These are phyloP conservation scores for Palloptera scutellata DNA, from an alignment of 2,888 invertebrate species.

Conservation along the genomic window DNA sequence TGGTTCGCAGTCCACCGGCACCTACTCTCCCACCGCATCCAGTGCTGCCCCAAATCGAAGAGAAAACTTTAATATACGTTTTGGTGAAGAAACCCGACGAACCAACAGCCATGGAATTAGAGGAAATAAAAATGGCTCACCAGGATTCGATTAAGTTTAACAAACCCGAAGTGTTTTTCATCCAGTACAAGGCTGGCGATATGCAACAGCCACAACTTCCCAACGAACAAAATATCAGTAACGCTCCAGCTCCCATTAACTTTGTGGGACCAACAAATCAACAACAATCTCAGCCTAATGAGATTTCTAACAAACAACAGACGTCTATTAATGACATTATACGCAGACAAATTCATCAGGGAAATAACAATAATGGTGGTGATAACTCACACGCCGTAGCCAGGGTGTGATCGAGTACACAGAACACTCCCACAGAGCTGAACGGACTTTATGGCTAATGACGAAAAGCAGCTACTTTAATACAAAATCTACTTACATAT, in stretches of 20 bases:
- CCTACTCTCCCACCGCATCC: slow-evolving; percentile 38
- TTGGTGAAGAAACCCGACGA: slow-evolving; percentile 75
- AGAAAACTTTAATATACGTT: slow-evolving; percentile 75
- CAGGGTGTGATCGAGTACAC: no score
- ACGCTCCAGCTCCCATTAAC: neutral
- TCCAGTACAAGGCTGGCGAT: slow-evolving; percentile 73
- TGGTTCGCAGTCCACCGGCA: slow-evolving; percentile 68
- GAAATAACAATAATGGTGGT: neutral
- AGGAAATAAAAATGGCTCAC: slow-evolving; percentile 66
- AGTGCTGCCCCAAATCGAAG: slow-evolving; percentile 61
- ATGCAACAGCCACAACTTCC: neutral
- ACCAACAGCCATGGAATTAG: slow-evolving; percentile 69
- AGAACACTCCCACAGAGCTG: no score
- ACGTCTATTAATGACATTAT: neutral
- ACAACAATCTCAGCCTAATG: neutral
- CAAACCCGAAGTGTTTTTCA: slow-evolving; percentile 77
- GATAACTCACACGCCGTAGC: no score
- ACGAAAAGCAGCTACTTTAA: no score
- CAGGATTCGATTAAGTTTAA: slow-evolving; percentile 70
- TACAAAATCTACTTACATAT: no score
- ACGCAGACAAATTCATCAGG: neutral
- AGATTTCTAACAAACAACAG: neutral
- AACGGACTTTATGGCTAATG: no score
- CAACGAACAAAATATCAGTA: no score
- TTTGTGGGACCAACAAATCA: no score